These are phyloP conservation scores for Protophormia terraenovae DNA, from an alignment of 2,888 invertebrate species.

Conservation along the genomic window DNA sequence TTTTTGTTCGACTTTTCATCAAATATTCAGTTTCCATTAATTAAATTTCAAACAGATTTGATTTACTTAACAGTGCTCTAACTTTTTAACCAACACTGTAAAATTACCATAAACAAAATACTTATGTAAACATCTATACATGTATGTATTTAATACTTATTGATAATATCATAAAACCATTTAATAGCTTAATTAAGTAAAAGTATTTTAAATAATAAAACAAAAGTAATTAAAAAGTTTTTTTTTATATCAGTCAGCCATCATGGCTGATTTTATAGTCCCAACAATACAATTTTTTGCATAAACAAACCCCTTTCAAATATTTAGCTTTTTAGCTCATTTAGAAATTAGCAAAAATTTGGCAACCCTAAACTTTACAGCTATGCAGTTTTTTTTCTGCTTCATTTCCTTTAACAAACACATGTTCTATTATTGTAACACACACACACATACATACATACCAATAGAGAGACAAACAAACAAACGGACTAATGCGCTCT, in stretches of 20 bases:
- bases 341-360: not conserved
- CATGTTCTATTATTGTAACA: not conserved
- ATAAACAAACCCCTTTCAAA: not conserved
- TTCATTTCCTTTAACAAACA: conserved; percentile 44
- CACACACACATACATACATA: not conserved
- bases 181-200: not conserved
- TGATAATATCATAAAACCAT: not conserved
- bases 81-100: not conserved
- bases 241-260: not conserved
- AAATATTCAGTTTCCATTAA: too few relatives aligned
- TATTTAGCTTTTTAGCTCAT: not conserved
- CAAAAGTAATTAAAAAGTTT: not conserved
- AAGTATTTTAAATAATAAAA: not conserved
- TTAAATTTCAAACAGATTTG: not conserved
- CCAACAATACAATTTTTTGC: not conserved
- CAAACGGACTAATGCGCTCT: not conserved
- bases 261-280: not conserved
- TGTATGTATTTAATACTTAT: not conserved
- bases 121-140: not conserved
- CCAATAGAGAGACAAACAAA: not conserved
- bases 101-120: not conserved
- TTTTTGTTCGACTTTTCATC: not conserved
- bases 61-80: not conserved
- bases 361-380: conserved; percentile 49
- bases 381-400: conserved; percentile 49